These are phyloP conservation scores for Oreochromis niloticus DNA, from an alignment of 2,113 vertebrate genomes.

Conservation along the genomic window DNA sequence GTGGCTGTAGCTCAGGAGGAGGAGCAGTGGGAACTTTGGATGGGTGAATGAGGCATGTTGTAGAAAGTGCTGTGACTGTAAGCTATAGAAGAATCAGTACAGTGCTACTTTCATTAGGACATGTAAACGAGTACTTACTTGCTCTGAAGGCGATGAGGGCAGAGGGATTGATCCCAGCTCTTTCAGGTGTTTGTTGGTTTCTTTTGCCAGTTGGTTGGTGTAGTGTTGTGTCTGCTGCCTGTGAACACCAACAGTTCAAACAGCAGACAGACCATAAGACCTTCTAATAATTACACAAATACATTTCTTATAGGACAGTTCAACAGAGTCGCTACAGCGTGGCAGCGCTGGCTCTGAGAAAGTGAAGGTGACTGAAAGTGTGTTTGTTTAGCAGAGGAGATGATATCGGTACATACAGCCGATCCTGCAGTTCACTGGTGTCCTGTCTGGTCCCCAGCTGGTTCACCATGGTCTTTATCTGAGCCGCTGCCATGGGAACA, in stretches of 20 bases:
- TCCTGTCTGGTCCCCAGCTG: constrained; percentile 92
- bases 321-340: neutral
- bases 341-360: neutral
- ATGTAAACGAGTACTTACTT: constrained; percentile 66
- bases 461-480: constrained; percentile 91
- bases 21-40: neutral
- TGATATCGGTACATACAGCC: constrained; percentile 77
- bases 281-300: neutral
- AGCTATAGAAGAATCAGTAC: neutral
- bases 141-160: constrained; percentile 81
- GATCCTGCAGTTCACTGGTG: constrained; percentile 88
- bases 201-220: constrained; percentile 90
- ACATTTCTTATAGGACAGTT: neutral
- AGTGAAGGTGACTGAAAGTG: neutral
- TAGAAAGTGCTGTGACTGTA: neutral
- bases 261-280: neutral
- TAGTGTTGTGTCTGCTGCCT: constrained; percentile 92
- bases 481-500: constrained; percentile 75
- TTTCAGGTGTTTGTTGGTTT: constrained; percentile 92
- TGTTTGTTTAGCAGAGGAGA: neutral
- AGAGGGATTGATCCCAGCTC: constrained; percentile 83
- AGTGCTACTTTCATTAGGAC: neutral
- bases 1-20: neutral
- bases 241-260: constrained; percentile 6
- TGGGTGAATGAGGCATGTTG: neutral